A percentile compares a stretch with the other conserved stretches of the same genome.
phyloP scores from a whole-genome alignment of 2,797 vertebrate species.

The Miopithecus talapoin region DNA sequence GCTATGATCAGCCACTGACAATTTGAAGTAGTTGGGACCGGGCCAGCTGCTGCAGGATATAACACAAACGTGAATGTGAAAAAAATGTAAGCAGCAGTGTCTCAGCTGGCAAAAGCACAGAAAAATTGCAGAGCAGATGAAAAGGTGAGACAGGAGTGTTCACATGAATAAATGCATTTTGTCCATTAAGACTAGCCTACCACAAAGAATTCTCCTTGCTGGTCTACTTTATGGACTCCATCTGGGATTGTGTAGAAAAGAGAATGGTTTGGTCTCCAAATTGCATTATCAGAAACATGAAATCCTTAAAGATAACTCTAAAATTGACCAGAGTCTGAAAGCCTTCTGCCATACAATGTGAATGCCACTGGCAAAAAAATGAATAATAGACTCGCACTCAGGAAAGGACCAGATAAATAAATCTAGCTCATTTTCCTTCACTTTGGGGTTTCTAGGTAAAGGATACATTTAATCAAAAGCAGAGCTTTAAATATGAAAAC shows the following conservation, averaged over 20 bases:
- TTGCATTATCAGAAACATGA: neutral
- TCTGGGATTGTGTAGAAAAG: neutral
- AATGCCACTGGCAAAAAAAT: neutral
- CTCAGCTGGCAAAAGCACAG: neutral
- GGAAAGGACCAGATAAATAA: slow-evolving; percentile 21
- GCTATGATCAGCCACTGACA: neutral
- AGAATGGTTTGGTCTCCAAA: neutral
- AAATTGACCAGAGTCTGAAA: neutral
- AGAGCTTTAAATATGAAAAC: neutral
- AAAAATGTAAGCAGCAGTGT: neutral
- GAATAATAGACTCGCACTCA: neutral
- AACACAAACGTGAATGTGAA: neutral
- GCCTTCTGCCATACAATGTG: neutral
- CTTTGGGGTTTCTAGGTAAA: neutral
- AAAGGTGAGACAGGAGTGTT: neutral
- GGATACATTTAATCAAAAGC: neutral
- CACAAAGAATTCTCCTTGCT: neutral
- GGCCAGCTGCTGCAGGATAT: neutral
- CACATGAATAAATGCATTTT: neutral
- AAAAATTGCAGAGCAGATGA: neutral
- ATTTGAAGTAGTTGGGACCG: neutral
- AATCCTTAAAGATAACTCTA: neutral
- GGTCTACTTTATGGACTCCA: neutral
- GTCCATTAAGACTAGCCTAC: neutral
- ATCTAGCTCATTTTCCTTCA: slow-evolving; percentile 10